Evolutionary conservation across 2,888 invertebrate genomes (phyloP), one percentile per base, ranked within the genome.

Genomic region (Liodrosophila aerea): DNA sequence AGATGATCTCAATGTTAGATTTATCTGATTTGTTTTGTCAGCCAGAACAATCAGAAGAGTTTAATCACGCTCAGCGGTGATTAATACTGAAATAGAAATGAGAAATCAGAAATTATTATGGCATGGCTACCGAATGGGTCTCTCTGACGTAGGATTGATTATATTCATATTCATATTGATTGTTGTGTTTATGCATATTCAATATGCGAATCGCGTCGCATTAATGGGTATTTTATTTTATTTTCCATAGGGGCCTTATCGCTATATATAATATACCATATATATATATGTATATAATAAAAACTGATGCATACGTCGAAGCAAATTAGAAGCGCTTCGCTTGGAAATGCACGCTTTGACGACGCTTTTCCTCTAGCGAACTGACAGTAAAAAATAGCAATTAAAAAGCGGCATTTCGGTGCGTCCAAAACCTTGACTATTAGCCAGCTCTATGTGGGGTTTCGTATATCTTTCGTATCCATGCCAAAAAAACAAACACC

Each of bases 231-330:
- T 16, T 41, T 27, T 54, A 22, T 37, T 27, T 18, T 34, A 36
- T 52, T 49, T 30, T 44, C 7, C 44, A 49, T 70, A 41, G 47
- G 49, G 44, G 58, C 53, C 67, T 64, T 68, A 68, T 70, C 67
- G 31, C 40, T 46, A 46, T 34, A 34, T 8, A 11, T 15, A 7
- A 13, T 13, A 22, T 37, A 5, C 8, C n/a, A 12, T 47, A 4
- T 45, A 30, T 18, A 31, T 37, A 7, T 30, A 36, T 37, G 30
- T 47, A 47, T 37, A 53, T 22, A 37, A 29, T 39, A 11, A 46
- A 54, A 54, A 29, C 34, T 13, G 33, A 40, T 53, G 36, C 46
- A 39, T 12, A 22, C 37, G 65, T 45, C 51, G 63, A 56, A 67
- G 58, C 70, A 64, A 70, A 64, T 67, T 50, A 51, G 58, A 47